Conservation (phyloP, 1,140 invertebrate genomes). For the Leptinotarsa texana region DNA sequence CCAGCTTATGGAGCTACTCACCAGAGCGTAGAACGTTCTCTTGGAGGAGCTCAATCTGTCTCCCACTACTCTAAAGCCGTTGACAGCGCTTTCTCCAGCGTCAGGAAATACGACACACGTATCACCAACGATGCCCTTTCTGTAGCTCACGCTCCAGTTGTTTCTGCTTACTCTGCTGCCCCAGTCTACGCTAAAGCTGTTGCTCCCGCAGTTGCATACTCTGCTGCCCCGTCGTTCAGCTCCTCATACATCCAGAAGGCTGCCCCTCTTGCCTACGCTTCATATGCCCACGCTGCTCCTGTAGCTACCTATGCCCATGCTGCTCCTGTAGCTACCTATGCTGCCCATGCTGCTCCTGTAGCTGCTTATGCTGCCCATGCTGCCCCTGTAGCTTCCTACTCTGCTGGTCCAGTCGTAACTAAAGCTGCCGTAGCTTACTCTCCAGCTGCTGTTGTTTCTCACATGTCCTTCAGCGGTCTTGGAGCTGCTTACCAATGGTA, state of each 20-base stretch:
- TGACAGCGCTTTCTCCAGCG: conserved; percentile 66
- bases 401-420: conserved; percentile 58
- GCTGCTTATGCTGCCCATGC: conserved; percentile 52
- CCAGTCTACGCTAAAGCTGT: background rate
- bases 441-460: conserved; percentile 60
- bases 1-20: conserved; percentile 61
- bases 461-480: conserved; percentile 59
- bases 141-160: conserved; percentile 25
- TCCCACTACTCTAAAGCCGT: conserved; percentile 66
- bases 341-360: conserved; percentile 30
- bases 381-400: conserved; percentile 52
- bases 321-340: conserved; percentile 41
- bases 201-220: conserved; percentile 10
- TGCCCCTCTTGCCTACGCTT: conserved; percentile 26
- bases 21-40: conserved; percentile 61
- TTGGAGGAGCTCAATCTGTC: conserved; percentile 62
- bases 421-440: conserved; percentile 58
- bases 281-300: conserved; percentile 40
- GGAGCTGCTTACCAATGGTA: conserved; percentile 57
- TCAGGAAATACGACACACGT: conserved; percentile 65
- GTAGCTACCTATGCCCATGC: conserved; percentile 44
- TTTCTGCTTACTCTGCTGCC: background rate
- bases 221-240: conserved; percentile 34
- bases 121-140: conserved; percentile 63
- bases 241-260: conserved; percentile 34